phyloP scores from a whole-genome alignment of 2,797 vertebrate species.

The Syncerus caffer region DNA sequence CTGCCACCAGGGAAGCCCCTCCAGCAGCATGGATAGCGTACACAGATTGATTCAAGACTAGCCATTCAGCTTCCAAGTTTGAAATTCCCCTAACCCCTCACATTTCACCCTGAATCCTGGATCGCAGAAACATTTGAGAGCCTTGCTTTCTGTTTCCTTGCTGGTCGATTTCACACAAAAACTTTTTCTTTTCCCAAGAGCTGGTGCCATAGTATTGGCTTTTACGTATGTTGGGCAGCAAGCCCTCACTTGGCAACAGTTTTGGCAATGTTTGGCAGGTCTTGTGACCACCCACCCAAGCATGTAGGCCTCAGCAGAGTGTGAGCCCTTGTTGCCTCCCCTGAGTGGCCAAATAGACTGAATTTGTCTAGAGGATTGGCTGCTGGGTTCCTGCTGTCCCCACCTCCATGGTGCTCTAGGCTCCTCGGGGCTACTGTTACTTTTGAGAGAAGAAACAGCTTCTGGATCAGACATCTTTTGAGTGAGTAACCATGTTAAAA shows the following conservation, averaged over 20 bases:
- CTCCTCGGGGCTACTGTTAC: not conserved
- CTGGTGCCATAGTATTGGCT: not conserved
- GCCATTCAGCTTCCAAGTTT: not conserved
- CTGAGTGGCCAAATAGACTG: no score
- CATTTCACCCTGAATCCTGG: not conserved
- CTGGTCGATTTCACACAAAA: not conserved
- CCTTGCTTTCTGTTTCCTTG: not conserved
- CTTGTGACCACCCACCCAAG: not conserved
- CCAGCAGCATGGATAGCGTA: not conserved
- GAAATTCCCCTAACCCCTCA: not conserved
- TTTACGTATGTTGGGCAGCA: not conserved
- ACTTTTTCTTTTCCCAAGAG: not conserved
- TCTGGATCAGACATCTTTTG: not conserved
- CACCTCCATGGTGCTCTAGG: not conserved
- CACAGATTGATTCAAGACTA: not conserved
- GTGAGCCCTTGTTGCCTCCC: no score
- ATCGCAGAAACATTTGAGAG: not conserved
- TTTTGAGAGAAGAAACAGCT: not conserved
- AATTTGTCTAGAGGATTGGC: not conserved
- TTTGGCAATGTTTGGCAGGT: not conserved
- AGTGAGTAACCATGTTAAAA: not conserved
- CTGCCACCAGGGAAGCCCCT: not conserved
- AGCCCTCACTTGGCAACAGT: not conserved
- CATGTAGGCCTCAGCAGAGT: not conserved
- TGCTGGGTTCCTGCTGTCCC: not conserved